Base-by-base conservation (phyloP, 2,797 vertebrate genomes). In the Sebastolobus altivelis region DNA sequence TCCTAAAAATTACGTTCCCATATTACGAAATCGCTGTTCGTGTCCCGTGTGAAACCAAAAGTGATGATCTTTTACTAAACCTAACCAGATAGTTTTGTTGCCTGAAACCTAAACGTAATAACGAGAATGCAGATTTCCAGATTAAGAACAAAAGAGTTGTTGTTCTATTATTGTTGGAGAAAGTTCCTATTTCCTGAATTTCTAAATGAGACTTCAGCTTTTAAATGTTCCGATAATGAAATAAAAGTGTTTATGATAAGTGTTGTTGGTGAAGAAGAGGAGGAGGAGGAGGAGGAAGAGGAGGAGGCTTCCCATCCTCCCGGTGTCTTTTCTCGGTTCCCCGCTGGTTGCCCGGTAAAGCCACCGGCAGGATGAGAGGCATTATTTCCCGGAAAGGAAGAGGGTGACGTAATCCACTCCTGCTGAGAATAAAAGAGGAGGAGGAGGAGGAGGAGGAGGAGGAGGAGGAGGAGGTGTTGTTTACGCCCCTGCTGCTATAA, bases 371-470 rank as follows among this genome's bases (percentile, higher is more conserved):
- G 66, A 87, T 84, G 71, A 89, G 65, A 54, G 67, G 82, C 63
- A 16, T 66, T 65, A 75, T 88, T 93, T 93, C 91, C 91, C 86
- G 91, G 91, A 93, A 92, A 87, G 84, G 77, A 65, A 33, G 22
- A 72, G 43, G 84, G n/a, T 87, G 90, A 89, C 37, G 78, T 90
- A 55, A 89, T 66, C 25, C 3, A 1, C 55, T 81, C 31, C 66
- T 80, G 77, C 49, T 70, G 52, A 61, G 80, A 79, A 87, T n/a
- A 78, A 76, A 54, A 62, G 46, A 22, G 11, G 65, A 35, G 65
- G 65, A 68, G 62, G 67, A 69, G 52, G 52, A 38, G 16, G 33
- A 72, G 68, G 70, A 78, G 52, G 80, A 73, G 29, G 81, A 81
- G 72, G 37, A 74, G 38, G 60, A 72, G 25, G 38, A 59, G 43